Evolutionary conservation across 2,888 invertebrate species (phyloP).

Genomic region (Drosophila nr. perissopoda): DNA sequence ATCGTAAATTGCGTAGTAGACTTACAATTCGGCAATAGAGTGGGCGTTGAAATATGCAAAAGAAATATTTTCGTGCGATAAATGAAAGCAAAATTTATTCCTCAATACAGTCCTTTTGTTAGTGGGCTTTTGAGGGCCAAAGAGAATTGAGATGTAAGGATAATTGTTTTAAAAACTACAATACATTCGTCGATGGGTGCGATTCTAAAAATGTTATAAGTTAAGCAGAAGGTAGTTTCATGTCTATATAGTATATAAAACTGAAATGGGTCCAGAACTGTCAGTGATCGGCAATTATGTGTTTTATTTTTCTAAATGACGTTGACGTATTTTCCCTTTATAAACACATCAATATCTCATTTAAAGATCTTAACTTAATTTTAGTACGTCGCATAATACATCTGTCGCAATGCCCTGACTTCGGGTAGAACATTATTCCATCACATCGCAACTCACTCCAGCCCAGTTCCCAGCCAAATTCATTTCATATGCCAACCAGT

Average conservation of each 20-base stretch:
- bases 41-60: constrained; percentile 21
- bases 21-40: constrained; percentile 2
- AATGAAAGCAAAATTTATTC: constrained; percentile 21
- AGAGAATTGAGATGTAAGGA: neutral
- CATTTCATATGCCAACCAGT: constrained; percentile 56
- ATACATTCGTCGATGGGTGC: too few species aligned
- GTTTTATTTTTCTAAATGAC: neutral
- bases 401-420: constrained; percentile 31
- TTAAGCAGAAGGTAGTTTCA: neutral
- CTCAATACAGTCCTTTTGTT: neutral
- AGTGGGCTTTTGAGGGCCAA: neutral
- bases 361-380: constrained; percentile 39
- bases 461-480: constrained; percentile 29
- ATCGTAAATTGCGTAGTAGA: constrained; percentile 63
- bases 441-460: constrained; percentile 43
- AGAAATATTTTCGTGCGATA: constrained; percentile 17
- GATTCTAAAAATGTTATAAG: too few species aligned
- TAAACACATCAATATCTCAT: constrained; percentile 37
- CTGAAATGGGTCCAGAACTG: neutral
- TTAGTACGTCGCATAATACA: constrained; percentile 44
- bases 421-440: constrained; percentile 25
- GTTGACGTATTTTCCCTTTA: constrained; percentile 5
- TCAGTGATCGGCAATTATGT: neutral
- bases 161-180: neutral
- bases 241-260: neutral